phyloP scores from a whole-genome alignment of 1,140 invertebrate genomes.

The Drosophila watanabei region DNA sequence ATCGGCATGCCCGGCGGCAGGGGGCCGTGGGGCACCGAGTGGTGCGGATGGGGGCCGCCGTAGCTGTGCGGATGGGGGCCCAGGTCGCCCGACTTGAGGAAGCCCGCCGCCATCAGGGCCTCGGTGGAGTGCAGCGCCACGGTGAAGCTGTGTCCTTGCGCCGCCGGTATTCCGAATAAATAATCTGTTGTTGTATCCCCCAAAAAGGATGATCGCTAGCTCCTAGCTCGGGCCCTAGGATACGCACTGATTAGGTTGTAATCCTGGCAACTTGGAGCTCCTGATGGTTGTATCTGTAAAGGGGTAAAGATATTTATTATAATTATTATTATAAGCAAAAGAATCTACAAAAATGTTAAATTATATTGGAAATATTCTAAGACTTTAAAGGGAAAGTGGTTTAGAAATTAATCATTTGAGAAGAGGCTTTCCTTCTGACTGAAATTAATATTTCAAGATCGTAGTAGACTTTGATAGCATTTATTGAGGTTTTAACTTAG shows the following conservation, averaged over 20 bases:
- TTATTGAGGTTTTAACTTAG: neutral
- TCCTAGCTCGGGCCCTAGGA: neutral
- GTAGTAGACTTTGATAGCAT: accelerated
- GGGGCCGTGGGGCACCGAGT: constrained; percentile 83
- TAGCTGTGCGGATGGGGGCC: constrained; percentile 85
- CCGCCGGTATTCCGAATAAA: constrained; percentile 29
- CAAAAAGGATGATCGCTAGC: neutral
- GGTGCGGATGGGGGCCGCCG: constrained; percentile 84
- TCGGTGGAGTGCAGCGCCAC: constrained; percentile 85
- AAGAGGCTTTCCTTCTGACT: too few species aligned
- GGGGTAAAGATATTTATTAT: neutral
- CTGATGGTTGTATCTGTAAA: constrained; percentile 3
- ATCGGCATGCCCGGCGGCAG: constrained; percentile 85
- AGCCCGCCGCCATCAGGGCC: constrained; percentile 85
- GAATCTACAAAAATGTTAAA: neutral
- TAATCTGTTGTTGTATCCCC: too few species aligned
- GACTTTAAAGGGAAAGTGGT: neutral
- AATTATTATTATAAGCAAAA: too few species aligned
- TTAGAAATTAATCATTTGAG: neutral
- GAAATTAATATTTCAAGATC: neutral
- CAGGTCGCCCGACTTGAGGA: constrained; percentile 84
- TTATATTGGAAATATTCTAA: neutral
- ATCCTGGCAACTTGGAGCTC: neutral
- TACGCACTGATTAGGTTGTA: neutral
- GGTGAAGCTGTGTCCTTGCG: constrained; percentile 67